phyloP scores from a whole-genome alignment of 2,113 vertebrate genomes.

The Tringa solitaria region DNA sequence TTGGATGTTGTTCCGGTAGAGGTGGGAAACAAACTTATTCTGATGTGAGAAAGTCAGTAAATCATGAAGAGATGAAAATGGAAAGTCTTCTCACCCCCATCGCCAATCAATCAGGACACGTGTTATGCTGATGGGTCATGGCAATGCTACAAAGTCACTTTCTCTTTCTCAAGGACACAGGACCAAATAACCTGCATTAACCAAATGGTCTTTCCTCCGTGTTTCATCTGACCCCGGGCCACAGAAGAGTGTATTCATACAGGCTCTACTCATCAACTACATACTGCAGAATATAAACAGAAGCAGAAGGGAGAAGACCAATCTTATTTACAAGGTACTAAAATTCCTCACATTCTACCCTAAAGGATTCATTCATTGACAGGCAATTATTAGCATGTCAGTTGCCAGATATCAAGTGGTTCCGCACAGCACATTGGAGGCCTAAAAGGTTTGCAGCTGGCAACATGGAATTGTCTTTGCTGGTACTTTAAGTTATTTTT shows the following conservation, averaged over 20 bases:
- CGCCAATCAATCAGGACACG: not conserved
- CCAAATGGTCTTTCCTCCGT: not conserved
- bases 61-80: not conserved
- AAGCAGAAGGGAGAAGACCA: not conserved
- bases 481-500: not conserved
- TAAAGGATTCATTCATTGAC: not conserved
- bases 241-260: not conserved
- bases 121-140: not conserved
- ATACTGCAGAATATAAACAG: not conserved
- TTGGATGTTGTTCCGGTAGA: not conserved
- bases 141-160: not conserved
- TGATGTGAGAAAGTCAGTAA: not conserved
- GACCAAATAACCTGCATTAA: not conserved
- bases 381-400: not conserved
- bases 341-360: not conserved
- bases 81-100: not conserved
- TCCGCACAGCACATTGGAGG: not conserved
- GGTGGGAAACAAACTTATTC: not conserved
- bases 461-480: not conserved
- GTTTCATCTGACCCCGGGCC: not conserved
- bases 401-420: not conserved
- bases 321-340: conserved; percentile 15
- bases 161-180: not conserved
- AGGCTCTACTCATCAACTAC: not conserved
- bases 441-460: not conserved